Conservation (phyloP, 2,888 invertebrate genomes). For the Drosophila nr. fundita region DNA sequence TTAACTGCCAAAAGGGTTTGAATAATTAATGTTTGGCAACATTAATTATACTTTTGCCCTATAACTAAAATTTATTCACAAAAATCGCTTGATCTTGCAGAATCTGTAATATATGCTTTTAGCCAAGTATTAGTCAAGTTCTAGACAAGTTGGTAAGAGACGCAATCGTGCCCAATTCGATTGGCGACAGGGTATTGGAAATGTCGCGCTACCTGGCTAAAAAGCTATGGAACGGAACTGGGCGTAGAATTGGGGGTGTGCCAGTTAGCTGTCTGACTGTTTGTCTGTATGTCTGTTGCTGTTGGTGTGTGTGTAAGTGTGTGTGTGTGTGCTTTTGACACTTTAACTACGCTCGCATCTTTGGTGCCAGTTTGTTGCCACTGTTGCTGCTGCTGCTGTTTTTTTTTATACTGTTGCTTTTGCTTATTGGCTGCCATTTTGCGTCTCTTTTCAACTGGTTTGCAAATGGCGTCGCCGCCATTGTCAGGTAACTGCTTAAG, state of each 20-base stretch:
- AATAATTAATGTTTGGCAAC: neutral
- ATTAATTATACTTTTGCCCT: neutral
- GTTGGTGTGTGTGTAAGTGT: conserved; percentile 5
- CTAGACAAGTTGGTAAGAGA: neutral
- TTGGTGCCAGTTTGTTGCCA: conserved; percentile 42
- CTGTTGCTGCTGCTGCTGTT: conserved; percentile 35
- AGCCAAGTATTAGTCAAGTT: too few relatives aligned
- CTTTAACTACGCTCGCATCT: conserved; percentile 64
- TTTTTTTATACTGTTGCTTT: conserved; percentile 30
- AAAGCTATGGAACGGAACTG: neutral
- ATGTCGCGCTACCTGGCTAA: conserved; percentile 19
- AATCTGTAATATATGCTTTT: too few relatives aligned
- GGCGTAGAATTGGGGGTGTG: conserved; percentile 31
- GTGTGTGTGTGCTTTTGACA: conserved; percentile 67
- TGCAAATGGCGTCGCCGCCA: conserved; percentile 64
- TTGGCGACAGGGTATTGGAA: conserved; percentile 25
- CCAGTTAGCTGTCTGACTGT: conserved; percentile 16
- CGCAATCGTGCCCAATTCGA: too few relatives aligned
- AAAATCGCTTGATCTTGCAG: rapidly evolving
- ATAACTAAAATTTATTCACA: too few relatives aligned
- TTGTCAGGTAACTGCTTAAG: conserved; percentile 39
- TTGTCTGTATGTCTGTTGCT: neutral
- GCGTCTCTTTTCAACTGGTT: conserved; percentile 54
- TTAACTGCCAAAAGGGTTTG: neutral
- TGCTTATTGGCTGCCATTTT: conserved; percentile 63